A percentile compares a stretch with the other conserved stretches of the same genome.
Conservation (phyloP, 2,888 invertebrate species). For the Anorthoa munda region DNA sequence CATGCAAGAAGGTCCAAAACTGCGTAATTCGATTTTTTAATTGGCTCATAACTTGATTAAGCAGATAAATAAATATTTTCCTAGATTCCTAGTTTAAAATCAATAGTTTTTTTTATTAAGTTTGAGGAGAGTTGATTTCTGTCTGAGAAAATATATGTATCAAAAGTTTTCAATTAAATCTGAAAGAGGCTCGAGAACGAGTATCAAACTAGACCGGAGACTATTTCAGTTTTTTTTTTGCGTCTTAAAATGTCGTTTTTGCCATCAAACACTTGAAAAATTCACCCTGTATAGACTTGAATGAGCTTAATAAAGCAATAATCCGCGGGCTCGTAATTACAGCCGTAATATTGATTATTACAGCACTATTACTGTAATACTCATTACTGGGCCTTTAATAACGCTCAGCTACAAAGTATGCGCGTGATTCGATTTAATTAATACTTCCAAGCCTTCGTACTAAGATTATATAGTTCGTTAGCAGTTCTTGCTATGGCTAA, state of each 20-base stretch:
- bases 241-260: too few relatives aligned
- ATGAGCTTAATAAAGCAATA: conserved; percentile 77
- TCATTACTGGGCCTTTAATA: conserved; percentile 68
- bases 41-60: too few relatives aligned
- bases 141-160: too few relatives aligned
- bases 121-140: too few relatives aligned
- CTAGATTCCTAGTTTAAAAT: background rate
- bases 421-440: conserved; percentile 69
- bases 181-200: too few relatives aligned
- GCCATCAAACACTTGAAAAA: background rate
- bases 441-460: conserved; percentile 51
- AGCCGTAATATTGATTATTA: conserved; percentile 75
- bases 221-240: too few relatives aligned
- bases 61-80: too few relatives aligned
- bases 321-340: conserved; percentile 71
- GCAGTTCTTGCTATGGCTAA: conserved; percentile 33
- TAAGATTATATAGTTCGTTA: conserved; percentile 47
- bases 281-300: conserved; percentile 21
- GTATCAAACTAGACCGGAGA: too few relatives aligned
- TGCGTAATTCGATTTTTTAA: too few relatives aligned
- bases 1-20: background rate
- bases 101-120: background rate
- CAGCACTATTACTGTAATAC: conserved; percentile 63
- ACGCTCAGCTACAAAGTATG: conserved; percentile 71
- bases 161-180: too few relatives aligned